Evolutionary conservation across 2,888 invertebrate genomes (phyloP).

Genomic region (Drosophila trichaetosa): DNA sequence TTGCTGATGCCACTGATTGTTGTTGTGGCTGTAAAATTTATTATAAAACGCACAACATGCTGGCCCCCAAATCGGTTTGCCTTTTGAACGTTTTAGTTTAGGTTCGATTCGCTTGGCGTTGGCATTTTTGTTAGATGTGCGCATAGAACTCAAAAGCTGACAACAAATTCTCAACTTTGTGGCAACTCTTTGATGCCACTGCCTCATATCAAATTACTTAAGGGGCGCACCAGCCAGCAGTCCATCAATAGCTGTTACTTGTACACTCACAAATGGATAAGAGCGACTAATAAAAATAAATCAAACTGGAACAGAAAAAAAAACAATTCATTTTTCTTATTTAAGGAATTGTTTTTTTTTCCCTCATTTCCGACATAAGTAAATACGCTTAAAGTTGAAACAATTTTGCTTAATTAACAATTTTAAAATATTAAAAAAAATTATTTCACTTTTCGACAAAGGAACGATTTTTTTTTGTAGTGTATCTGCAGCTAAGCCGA

Average conservation of each 20-base stretch:
- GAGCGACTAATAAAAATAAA: neutral
- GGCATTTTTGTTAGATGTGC: slow-evolving; percentile 61
- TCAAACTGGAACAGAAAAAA: neutral
- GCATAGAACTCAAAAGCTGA: slow-evolving; percentile 28
- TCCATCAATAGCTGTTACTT: slow-evolving; percentile 7
- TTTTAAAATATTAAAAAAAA: neutral
- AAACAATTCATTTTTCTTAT: neutral
- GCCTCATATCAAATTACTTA: slow-evolving; percentile 51
- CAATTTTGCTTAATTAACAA: neutral
- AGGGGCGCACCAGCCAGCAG: slow-evolving; percentile 25
- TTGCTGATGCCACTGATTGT: neutral
- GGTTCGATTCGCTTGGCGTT: slow-evolving; percentile 57
- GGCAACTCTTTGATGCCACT: slow-evolving; percentile 68
- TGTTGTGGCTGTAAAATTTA: slow-evolving; percentile 62
- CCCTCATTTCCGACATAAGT: neutral
- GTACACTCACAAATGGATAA: neutral
- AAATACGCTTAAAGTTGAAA: neutral
- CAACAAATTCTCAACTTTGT: slow-evolving; percentile 37
- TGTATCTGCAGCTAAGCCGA: slow-evolving; percentile 3
- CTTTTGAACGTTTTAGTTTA: slow-evolving; percentile 15
- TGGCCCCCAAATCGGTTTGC: slow-evolving; percentile 33
- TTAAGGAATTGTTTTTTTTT: neutral
- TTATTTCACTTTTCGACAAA: neutral
- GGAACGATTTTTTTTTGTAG: neutral
- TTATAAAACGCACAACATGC: slow-evolving; percentile 66